Base-by-base conservation (phyloP, 30 jellyfish, hydroid and myxozoan species). In the Aurelia sp. region DNA sequence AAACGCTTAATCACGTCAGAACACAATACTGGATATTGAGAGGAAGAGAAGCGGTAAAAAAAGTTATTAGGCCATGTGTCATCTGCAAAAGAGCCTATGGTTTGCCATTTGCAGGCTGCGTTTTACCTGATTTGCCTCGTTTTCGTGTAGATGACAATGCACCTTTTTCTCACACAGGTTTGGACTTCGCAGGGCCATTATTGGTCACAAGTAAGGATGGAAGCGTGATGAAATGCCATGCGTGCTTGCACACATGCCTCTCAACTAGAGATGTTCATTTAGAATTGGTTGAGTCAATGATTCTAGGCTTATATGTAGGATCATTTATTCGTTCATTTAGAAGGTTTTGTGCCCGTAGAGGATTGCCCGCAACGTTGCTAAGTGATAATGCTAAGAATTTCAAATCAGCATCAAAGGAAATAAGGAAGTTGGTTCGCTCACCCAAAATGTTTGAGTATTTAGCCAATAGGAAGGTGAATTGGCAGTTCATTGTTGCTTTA, bases 41-140 rank as follows among this genome's bases (percentile, higher is more conserved):
- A 18, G 86, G 78, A 16, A 31, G 86, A 51, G 78, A 75, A 57
- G 35, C 30, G 21, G 86, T 75, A n/a, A n/a, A 17, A 75, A 75
- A 67, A 50, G 10, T 75, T 19, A 23, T 75, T n/a, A n/a, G 81
- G 51, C 57, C 51, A 20, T 75, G 86, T 75, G 78, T 75, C 13
- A 44, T 52, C 8, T 79, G 90, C 57, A 79, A 7, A 50, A 64
- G 71, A 57, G 8, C 30, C 4, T 3, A 35, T 2, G 44, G 44
- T 35, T 35, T 35, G 44, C 44, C 44, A 35, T 35, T 35, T 35
- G 47, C 10, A n/a, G 65, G 71, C 3, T 8, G 44, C 23, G 31
- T 21, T 62, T 63, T n/a, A 31, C 86, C 71, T 4, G 90, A 62
- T 19, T 41, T n/a, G n/a, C n/a, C n/a, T n/a, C n/a, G n/a, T n/a